Conservation (phyloP, 1,140 invertebrate genomes). For the Charaxes varanes region DNA sequence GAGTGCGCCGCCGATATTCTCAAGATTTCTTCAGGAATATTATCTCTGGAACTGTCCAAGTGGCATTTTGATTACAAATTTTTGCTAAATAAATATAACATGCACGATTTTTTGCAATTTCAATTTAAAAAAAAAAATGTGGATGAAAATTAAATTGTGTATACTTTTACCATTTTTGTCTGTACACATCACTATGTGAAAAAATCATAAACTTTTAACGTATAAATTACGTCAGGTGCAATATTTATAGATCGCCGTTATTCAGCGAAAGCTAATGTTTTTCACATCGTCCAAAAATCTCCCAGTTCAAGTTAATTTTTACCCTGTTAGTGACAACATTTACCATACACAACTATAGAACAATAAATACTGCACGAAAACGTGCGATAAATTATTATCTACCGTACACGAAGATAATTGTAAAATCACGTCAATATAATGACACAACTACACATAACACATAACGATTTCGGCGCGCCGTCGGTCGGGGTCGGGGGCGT, state of each 20-base stretch:
- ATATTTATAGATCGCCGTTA: conserved; percentile 8
- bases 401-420: conserved; percentile 44
- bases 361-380: conserved; percentile 60
- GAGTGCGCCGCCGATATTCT: no score
- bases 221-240: no score
- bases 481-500: conserved; percentile 17
- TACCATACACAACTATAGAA: conserved; percentile 51
- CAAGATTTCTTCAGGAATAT: no score
- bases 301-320: conserved; percentile 27
- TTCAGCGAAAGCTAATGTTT: conserved; percentile 4
- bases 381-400: conserved; percentile 51
- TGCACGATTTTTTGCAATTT: no score
- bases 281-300: conserved; percentile 13
- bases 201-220: no score
- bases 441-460: conserved; percentile 21
- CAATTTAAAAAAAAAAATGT: no score
- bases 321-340: conserved; percentile 65
- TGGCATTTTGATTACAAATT: no score
- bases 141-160: no score
- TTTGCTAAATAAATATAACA: no score
- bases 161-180: no score
- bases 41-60: no score
- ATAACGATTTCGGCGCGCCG: conserved; percentile 11
- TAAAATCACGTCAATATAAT: conserved; percentile 47
- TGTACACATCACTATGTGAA: no score